Conservation (phyloP, 2,888 invertebrate species). For the Acholoe squamosa region DNA sequence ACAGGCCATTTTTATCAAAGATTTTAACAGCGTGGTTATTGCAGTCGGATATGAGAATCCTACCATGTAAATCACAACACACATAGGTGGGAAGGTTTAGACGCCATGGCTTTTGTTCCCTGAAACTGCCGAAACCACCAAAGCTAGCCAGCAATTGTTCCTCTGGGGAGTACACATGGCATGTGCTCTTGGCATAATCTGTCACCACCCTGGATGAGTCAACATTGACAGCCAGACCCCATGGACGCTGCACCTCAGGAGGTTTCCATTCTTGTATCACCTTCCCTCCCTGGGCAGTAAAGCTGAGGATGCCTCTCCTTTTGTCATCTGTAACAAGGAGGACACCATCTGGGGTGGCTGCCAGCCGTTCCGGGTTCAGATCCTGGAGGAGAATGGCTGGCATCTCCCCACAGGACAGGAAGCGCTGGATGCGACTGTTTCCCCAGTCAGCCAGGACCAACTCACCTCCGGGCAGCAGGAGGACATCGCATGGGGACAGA, state of each 20-base stretch:
- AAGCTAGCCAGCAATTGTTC: background rate
- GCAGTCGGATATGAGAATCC: conserved; percentile 76
- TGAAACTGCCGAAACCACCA: background rate
- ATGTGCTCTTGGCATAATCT: conserved; percentile 74
- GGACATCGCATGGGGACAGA: conserved; percentile 77
- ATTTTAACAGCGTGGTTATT: conserved; percentile 74
- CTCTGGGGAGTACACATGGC: background rate
- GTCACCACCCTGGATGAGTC: conserved; percentile 77
- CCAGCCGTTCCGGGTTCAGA: conserved; percentile 76
- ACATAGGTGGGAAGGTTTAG: conserved; percentile 72
- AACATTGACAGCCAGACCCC: conserved; percentile 76
- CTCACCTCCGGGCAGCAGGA: conserved; percentile 72
- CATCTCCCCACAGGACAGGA: conserved; percentile 69
- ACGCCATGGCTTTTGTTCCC: background rate
- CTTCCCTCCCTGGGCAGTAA: conserved; percentile 69
- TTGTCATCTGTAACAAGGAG: conserved; percentile 78
- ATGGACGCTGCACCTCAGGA: conserved; percentile 76
- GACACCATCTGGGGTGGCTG: conserved; percentile 74
- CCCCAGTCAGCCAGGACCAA: conserved; percentile 78
- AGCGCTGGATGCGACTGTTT: conserved; percentile 77
- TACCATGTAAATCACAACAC: conserved; percentile 65
- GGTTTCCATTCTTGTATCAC: conserved; percentile 68
- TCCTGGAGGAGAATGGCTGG: conserved; percentile 68
- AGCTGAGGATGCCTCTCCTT: conserved; percentile 76
- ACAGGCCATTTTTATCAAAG: conserved; percentile 72